These are phyloP conservation scores for Tenthredo notha DNA, from an alignment of 2,888 invertebrate species.

Conservation along the genomic window DNA sequence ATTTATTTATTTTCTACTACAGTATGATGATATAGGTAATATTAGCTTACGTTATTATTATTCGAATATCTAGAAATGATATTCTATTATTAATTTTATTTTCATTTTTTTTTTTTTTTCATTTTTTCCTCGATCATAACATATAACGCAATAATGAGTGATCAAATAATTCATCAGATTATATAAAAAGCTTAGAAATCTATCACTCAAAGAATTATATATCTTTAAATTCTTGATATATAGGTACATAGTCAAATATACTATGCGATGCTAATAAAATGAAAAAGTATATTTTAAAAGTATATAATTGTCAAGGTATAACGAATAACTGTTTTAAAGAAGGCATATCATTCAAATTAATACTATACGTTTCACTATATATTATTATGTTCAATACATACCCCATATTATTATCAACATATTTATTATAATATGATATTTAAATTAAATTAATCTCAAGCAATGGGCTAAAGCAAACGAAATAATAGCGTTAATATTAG, in stretches of 20 bases:
- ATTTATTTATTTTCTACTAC: background rate
- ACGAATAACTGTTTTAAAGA: slow-evolving; percentile 1
- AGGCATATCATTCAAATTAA: slow-evolving; percentile 44
- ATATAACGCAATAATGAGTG: background rate
- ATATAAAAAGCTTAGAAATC: background rate
- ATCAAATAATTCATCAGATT: background rate
- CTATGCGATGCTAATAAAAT: background rate
- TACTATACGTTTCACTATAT: slow-evolving; percentile 18
- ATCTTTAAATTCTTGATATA: slow-evolving; percentile 11
- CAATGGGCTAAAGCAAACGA: slow-evolving; percentile 49
- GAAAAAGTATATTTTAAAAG: slow-evolving; percentile 44
- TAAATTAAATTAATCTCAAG: slow-evolving; percentile 33
- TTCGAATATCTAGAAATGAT: background rate
- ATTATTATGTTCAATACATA: slow-evolving; percentile 27
- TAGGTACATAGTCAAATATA: background rate
- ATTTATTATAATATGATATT: background rate
- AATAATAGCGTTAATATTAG: slow-evolving; percentile 36
- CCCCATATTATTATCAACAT: background rate
- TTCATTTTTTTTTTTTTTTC: background rate
- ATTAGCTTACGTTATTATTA: background rate
- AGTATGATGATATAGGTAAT: background rate
- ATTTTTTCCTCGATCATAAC: background rate
- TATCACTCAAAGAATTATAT: slow-evolving; percentile 6
- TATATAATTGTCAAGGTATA: slow-evolving; percentile 22
- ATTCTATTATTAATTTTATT: too few relatives aligned